Percentiles rank a stretch among this genome's conserved stretches.
These are phyloP conservation scores for Ditula angustiorana DNA, from an alignment of 2,888 invertebrate genomes.

Conservation along the genomic window DNA sequence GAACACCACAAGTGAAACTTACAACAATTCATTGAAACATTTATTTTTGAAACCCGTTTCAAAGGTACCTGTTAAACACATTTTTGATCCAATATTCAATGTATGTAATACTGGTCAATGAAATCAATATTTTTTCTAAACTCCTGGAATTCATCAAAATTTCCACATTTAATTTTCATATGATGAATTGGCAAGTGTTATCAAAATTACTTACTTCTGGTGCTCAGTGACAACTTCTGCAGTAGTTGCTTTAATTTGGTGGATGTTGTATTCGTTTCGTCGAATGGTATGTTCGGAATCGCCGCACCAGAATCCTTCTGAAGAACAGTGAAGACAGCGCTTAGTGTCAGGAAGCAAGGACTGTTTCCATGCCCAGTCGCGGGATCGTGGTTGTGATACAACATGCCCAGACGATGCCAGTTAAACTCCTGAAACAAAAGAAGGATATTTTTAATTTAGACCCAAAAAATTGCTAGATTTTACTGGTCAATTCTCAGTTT, in stretches of 20 bases:
- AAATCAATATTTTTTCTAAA: too few species aligned
- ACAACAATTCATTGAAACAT: conserved; percentile 8
- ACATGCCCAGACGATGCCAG: conserved; percentile 89
- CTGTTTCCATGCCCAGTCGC: conserved; percentile 89
- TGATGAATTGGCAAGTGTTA: too few species aligned
- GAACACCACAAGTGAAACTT: conserved; percentile 34
- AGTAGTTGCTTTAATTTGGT: conserved; percentile 86
- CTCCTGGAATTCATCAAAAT: too few species aligned
- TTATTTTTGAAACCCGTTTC: conserved; percentile 12
- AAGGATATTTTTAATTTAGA: neutral
- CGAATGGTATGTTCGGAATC: conserved; percentile 86
- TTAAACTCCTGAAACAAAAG: conserved; percentile 87
- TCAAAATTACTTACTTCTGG: conserved; percentile 88
- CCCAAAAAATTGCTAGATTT: too few species aligned
- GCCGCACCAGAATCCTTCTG: conserved; percentile 78
- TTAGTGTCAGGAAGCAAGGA: conserved; percentile 91
- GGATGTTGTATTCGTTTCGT: conserved; percentile 85
- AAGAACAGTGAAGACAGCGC: conserved; percentile 86
- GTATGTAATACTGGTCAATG: too few species aligned
- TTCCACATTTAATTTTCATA: too few species aligned
- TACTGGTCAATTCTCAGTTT: too few species aligned
- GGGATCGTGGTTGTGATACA: conserved; percentile 89
- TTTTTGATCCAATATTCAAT: too few species aligned
- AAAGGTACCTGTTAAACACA: too few species aligned
- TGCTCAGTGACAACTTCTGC: conserved; percentile 85